A percentile compares a stretch with the other conserved stretches of the same genome.
Conservation (phyloP, 2,888 invertebrate genomes). For the Melitaea athalia region DNA sequence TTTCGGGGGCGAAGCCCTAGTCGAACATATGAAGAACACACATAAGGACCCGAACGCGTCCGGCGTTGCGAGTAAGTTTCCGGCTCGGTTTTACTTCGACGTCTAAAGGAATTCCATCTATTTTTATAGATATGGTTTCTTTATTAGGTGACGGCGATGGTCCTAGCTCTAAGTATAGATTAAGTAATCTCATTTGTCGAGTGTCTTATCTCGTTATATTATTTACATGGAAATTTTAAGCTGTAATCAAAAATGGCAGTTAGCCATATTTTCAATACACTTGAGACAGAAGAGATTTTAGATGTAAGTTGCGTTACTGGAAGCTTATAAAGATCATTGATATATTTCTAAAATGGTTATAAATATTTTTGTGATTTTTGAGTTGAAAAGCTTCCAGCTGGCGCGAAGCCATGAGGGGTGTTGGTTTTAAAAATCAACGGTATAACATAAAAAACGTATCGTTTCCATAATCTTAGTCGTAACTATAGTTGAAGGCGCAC, state of each 20-base stretch:
- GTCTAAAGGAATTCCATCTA: conserved; percentile 48
- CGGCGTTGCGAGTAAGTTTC: conserved; percentile 93
- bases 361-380: conserved; percentile 20
- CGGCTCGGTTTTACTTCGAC: conserved; percentile 45
- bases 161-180: conserved; percentile 35
- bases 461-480: conserved; percentile 73
- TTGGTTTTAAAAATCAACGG: conserved; percentile 75
- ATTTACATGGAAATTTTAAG: neutral
- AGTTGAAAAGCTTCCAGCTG: conserved; percentile 72
- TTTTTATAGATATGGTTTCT: conserved; percentile 47
- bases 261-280: conserved; percentile 32
- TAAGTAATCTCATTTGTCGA: conserved; percentile 39
- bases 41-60: conserved; percentile 96
- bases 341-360: conserved; percentile 4
- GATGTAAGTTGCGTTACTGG: conserved; percentile 73
- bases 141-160: conserved; percentile 36
- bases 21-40: conserved; percentile 97
- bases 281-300: conserved; percentile 67
- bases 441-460: conserved; percentile 75
- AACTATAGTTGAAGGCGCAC: conserved; percentile 66
- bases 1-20: conserved; percentile 94
- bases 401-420: conserved; percentile 81
- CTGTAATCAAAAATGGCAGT: no score
- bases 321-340: conserved; percentile 55
- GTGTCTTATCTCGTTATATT: conserved; percentile 4